Evolutionary conservation across 2,888 invertebrate genomes (phyloP), one percentile per base, ranked within the genome.

Genomic region (Rosalia funebris): DNA sequence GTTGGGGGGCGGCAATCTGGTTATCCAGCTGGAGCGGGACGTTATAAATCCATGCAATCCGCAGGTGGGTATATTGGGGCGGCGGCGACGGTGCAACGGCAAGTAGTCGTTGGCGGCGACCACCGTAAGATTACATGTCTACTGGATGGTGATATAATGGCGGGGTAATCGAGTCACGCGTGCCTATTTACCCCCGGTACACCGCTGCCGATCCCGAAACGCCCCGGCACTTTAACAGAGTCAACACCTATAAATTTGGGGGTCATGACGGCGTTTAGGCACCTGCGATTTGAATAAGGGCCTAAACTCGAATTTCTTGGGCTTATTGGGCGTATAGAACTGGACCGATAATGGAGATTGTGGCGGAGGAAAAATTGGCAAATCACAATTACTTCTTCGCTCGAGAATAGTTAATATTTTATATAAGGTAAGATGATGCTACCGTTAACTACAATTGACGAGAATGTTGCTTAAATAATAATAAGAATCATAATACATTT

Each of bases 81-180:
- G 65, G 62, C 52, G 56, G 60, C 53, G 68, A 64, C 61, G 61
- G 62, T 59, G 60, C 57, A 52, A 31, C 56, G 57, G 55, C 42
- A 42, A 37, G 42, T 55, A 36, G 60, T 36, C 34, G 47, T 48
- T 42, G 50, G 3, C 57, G 65, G 70, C 74, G 73, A 72, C 75
- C 72, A 77, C 74, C 76, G 62, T 78, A 77, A 79, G 78, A 80
- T 80, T 80, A 78, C 78, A 79, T 76, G 79, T 79, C 79, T 76
- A 69, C 71, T 69, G 75, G 75, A 79, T 79, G 74, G 79, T 79
- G 78, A 80, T 79, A 79, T 80, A 80, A 80, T 78, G 76, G 76
- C 73, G 61, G 61, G 62, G 74, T 79, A 80, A 80, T 79, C 77
- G 78, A 79, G 79, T 79, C 79, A 80, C 79, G 79, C 78, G 75